These are phyloP conservation scores for Oscheius sp. DNA, from an alignment of 2,888 invertebrate species.

Conservation along the genomic window DNA sequence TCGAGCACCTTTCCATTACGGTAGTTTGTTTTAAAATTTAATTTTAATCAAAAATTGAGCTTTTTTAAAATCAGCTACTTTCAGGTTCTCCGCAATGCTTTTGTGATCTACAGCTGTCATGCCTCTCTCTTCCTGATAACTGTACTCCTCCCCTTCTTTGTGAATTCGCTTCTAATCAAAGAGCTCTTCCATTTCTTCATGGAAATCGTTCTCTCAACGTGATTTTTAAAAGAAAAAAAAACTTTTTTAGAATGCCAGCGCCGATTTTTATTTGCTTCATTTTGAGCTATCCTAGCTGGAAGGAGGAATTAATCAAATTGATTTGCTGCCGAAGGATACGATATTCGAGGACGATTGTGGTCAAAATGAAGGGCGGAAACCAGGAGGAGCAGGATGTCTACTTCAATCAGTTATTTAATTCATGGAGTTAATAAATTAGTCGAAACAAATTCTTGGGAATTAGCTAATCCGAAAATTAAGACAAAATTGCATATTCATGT, in stretches of 20 bases:
- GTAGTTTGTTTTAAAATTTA: too few species aligned
- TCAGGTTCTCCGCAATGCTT: constrained; percentile 15
- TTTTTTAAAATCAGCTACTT: neutral
- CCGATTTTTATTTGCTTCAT: constrained; percentile 17
- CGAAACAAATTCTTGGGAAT: too few species aligned
- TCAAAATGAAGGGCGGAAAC: neutral
- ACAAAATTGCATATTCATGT: too few species aligned
- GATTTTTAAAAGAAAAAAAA: neutral
- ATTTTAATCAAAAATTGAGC: too few species aligned
- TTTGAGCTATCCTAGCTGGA: constrained; percentile 3
- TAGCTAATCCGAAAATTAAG: too few species aligned
- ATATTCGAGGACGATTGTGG: neutral
- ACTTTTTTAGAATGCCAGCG: neutral
- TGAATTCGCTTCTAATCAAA: neutral
- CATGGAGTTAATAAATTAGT: constrained; percentile 25
- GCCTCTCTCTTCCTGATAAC: neutral
- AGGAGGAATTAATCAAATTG: neutral
- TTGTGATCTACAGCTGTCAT: neutral
- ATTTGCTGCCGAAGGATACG: neutral
- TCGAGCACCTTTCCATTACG: too few species aligned
- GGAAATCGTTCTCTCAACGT: constrained; percentile 22
- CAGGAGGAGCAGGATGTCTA: constrained; percentile 12
- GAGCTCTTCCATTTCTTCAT: constrained; percentile 11
- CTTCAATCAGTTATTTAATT: neutral
- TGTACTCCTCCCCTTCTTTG: constrained; percentile 2